phyloP scores from a whole-genome alignment of 2,113 vertebrate genomes.

The Manacus vitellinus region DNA sequence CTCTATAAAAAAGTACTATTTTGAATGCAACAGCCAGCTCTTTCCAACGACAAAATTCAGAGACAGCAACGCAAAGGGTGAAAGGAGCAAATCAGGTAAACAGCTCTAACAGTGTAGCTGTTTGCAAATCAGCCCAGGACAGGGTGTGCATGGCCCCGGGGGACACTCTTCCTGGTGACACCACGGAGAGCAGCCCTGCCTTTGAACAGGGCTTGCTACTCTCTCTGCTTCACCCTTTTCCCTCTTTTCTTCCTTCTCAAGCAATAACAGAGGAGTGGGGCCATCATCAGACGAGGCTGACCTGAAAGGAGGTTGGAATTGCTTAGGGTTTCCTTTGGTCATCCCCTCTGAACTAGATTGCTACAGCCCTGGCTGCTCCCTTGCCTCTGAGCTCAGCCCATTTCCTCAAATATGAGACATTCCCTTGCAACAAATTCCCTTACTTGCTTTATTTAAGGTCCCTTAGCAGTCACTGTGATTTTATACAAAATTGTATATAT shows the following conservation, averaged over 20 bases:
- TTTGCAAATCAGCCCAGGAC: neutral
- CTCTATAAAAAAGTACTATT: neutral
- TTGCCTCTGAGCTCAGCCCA: neutral
- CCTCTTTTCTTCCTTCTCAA: neutral
- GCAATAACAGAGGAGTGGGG: neutral
- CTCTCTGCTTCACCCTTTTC: neutral
- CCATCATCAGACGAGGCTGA: neutral
- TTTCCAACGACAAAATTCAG: neutral
- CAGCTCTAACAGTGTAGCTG: neutral
- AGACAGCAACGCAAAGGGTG: neutral
- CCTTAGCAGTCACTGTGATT: neutral
- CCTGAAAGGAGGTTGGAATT: neutral
- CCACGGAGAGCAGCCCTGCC: accelerated
- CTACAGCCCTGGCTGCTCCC: neutral
- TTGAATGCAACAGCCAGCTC: neutral
- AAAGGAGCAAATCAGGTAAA: neutral
- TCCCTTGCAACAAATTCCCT: neutral
- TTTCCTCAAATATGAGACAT: neutral
- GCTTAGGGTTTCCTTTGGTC: neutral
- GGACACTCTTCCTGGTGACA: neutral
- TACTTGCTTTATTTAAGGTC: neutral
- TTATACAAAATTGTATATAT: neutral
- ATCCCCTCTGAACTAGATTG: neutral
- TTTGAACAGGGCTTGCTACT: neutral
- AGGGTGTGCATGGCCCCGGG: neutral